phyloP scores from a whole-genome alignment of 2,113 vertebrate genomes.

The Mormyrus lacerda region DNA sequence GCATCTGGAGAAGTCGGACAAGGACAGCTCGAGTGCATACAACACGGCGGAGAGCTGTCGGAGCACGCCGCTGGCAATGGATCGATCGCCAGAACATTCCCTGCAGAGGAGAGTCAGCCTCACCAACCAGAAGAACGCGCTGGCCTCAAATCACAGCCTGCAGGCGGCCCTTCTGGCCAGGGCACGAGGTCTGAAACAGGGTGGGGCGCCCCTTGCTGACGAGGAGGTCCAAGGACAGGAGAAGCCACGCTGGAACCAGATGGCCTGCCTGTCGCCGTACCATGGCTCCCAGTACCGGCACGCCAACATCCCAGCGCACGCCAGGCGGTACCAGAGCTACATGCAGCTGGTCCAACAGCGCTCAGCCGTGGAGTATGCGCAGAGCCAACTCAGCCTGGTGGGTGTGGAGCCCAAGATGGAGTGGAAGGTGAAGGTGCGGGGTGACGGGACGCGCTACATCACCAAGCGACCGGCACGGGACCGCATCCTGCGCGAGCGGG shows the following conservation, averaged over 20 bases:
- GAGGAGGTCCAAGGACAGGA: slow-evolving; percentile 51
- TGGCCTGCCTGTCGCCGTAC: slow-evolving; percentile 82
- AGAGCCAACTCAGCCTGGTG: slow-evolving; percentile 87
- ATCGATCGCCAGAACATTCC: slow-evolving; percentile 81
- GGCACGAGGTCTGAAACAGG: slow-evolving; percentile 63
- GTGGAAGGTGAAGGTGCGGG: slow-evolving; percentile 95
- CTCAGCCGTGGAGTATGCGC: slow-evolving; percentile 85
- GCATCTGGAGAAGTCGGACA: slow-evolving; percentile 87
- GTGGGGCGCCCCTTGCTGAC: slow-evolving; percentile 45
- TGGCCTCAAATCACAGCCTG: slow-evolving; percentile 48
- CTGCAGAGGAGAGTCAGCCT: slow-evolving; percentile 81
- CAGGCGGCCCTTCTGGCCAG: slow-evolving; percentile 48
- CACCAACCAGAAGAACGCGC: slow-evolving; percentile 83
- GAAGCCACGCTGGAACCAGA: slow-evolving; percentile 34
- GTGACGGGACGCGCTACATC: slow-evolving; percentile 89
- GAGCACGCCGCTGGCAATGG: slow-evolving; percentile 75
- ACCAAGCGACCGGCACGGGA: slow-evolving; percentile 92
- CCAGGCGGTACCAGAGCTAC: slow-evolving; percentile 92
- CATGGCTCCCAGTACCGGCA: slow-evolving; percentile 77
- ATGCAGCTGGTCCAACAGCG: slow-evolving; percentile 94
- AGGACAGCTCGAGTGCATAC: slow-evolving; percentile 94
- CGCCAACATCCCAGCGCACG: slow-evolving; percentile 76
- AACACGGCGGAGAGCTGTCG: slow-evolving; percentile 89
- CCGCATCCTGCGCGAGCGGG: slow-evolving; percentile 85
- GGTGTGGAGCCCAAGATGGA: slow-evolving; percentile 89